phyloP scores from a whole-genome alignment of 37 sponge, comb jelly and placozoan genomes.

The Cliona cf. orientalis region DNA sequence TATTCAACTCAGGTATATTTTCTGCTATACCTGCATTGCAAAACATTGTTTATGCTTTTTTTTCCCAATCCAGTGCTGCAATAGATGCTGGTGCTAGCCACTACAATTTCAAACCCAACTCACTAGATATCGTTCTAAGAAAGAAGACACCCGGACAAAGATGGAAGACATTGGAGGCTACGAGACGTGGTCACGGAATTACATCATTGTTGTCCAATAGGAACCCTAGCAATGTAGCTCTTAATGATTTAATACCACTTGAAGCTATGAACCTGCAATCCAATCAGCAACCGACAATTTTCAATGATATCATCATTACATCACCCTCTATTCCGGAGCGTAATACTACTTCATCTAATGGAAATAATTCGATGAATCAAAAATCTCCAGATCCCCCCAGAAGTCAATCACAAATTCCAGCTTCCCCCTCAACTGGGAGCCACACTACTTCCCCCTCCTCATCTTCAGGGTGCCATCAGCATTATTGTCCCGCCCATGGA shows the following conservation, averaged over 20 bases:
- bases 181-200: neutral
- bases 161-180: slow-evolving; percentile 2
- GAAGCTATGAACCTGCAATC: too few species aligned
- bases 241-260: neutral
- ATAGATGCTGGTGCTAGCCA: neutral
- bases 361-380: too few species aligned
- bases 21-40: too few species aligned
- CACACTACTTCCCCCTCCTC: neutral
- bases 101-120: neutral
- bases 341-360: neutral
- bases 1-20: slow-evolving; percentile 38
- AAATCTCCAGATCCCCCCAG: too few species aligned
- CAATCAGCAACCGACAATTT: too few species aligned
- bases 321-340: neutral
- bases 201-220: neutral
- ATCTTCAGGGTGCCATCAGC: neutral
- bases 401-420: neutral
- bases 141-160: neutral
- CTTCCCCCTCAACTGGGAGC: neutral
- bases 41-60: too few species aligned
- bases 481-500: neutral
- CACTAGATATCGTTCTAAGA: neutral
- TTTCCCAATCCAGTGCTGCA: neutral
- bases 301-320: slow-evolving; percentile 1
- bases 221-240: neutral